Evolutionary conservation across 2,797 vertebrate genomes (phyloP).

Genomic region (Peromyscus attwateri): DNA sequence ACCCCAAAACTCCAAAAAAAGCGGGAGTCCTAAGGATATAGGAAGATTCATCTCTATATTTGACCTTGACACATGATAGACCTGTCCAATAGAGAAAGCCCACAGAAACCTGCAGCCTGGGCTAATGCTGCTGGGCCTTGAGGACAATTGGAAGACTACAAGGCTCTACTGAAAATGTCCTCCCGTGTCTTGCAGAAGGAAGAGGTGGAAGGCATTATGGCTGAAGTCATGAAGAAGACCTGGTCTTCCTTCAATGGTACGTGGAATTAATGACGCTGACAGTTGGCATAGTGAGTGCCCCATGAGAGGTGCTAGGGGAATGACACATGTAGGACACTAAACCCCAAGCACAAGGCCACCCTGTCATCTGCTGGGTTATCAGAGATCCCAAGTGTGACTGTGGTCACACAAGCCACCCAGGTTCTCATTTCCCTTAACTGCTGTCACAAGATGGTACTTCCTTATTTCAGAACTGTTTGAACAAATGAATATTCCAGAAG

Average conservation of each 20-base stretch:
- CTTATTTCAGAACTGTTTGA: slow-evolving; percentile 40
- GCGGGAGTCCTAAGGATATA: neutral
- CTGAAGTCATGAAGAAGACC: neutral
- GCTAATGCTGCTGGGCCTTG: neutral
- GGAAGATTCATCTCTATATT: neutral
- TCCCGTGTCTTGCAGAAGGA: slow-evolving; percentile 59
- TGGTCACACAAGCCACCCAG: neutral
- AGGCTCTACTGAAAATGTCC: neutral
- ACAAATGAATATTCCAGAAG: slow-evolving; percentile 14
- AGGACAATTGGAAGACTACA: neutral
- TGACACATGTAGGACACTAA: neutral
- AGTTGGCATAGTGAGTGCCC: neutral
- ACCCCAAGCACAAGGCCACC: neutral
- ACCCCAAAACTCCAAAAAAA: neutral
- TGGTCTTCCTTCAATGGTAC: neutral
- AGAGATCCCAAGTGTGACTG: neutral
- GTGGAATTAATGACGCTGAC: neutral
- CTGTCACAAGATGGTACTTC: neutral
- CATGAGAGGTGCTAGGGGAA: neutral
- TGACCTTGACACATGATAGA: neutral
- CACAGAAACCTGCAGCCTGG: neutral
- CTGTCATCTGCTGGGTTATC: rapidly evolving
- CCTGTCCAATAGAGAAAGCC: neutral
- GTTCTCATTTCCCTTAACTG: neutral
- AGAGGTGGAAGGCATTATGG: neutral